Base-by-base conservation (phyloP, 37 sponge, comb jelly and placozoan species). In the Ianthella basta region DNA sequence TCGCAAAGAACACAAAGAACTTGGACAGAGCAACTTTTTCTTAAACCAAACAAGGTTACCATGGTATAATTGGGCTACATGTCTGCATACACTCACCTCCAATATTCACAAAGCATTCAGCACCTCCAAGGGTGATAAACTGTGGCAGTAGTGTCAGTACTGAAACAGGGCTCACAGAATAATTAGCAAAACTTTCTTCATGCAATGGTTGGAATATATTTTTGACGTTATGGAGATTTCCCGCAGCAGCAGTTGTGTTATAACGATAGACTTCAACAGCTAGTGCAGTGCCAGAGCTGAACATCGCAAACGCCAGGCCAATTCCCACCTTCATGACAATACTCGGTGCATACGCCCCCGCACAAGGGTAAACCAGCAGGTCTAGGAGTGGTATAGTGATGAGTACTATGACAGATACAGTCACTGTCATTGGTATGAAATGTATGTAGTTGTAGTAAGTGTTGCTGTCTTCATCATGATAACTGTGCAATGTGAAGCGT, bases 271-370 rank as follows among this genome's bases (percentile, higher is more conserved):
- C 39, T 41, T 75, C 78, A 75, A 41, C 44, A n/a, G 15, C 78
- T 14, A 41, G n/a, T 21, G 78, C 78, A 75, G 20, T 25, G 16
- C 16, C 54, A 25, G 78, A 19, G 25, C 78, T 41, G 0, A 41
- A 14, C 0, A 41, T 1, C 15, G 78, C 78, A 75, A 75, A 40
- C 1, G 3, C 21, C 5, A 75, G 44, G 4, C 78, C 78, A 23
- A 75, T 53, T 36, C 78, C 78, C 23, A 75, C 39, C 15, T 44
- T 75, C 25, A 50, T 36, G 44, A 75, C 40, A 44, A 75, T 75
- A 36, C 53, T 13, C 3, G 78, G 78, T 41, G 78, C 21, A 14
- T 75, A 75, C 15, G 78, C 78, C 37, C 78, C 78, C 2, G 40
- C 6, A 41, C 78, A 75, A 2, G 78, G 78, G 25, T 75, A 75